These are phyloP conservation scores for Emydocephalus ijimae DNA, from an alignment of 2,113 vertebrate genomes.

Conservation along the genomic window DNA sequence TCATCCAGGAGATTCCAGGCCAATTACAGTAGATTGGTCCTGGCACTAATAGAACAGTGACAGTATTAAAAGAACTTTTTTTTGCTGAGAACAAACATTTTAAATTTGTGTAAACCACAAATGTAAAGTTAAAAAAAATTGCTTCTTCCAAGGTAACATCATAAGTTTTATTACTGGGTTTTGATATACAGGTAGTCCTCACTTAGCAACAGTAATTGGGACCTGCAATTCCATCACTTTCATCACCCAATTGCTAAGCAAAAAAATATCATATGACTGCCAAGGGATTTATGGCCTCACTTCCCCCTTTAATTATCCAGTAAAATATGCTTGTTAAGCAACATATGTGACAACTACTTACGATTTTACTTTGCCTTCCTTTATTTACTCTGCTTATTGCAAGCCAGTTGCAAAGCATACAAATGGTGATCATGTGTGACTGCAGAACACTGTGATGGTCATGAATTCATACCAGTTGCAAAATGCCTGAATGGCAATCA, in stretches of 20 bases:
- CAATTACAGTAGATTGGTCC: constrained; percentile 37
- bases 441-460: not conserved
- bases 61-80: constrained; percentile 46
- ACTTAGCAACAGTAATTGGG: not conserved
- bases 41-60: constrained; percentile 34
- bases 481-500: not conserved
- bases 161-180: constrained; percentile 51
- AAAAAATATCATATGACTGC: not conserved
- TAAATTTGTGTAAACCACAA: constrained; percentile 41
- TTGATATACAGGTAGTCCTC: not conserved
- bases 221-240: not conserved
- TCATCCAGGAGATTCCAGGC: constrained; percentile 35
- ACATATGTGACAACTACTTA: not conserved
- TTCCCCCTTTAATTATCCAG: constrained; percentile 49
- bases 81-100: constrained; percentile 39
- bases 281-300: constrained; percentile 2
- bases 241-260: not conserved
- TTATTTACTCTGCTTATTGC: not conserved
- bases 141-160: constrained; percentile 38
- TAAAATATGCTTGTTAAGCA: not conserved
- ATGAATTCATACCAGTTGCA: not conserved
- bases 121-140: constrained; percentile 37
- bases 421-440: not conserved
- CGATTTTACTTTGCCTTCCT: not conserved
- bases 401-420: not conserved